Conservation (phyloP, 2,113 vertebrate genomes). For the Tychaedon coryphoeus region DNA sequence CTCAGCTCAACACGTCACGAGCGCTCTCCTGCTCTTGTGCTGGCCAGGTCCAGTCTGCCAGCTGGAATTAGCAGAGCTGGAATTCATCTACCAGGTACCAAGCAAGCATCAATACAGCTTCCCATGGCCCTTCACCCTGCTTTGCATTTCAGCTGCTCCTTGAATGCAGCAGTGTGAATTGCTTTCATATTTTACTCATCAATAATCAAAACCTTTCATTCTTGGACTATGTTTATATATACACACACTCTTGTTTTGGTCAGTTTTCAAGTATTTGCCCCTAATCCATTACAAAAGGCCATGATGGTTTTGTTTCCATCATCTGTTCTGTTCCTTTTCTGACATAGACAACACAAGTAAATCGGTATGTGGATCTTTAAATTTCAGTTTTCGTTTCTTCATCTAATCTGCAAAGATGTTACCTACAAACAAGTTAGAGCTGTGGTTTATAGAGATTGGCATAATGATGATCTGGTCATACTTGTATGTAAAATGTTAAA, state of each 20-base stretch:
- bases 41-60: constrained; percentile 19
- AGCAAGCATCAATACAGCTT: neutral
- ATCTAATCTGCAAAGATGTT: neutral
- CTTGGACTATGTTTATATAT: neutral
- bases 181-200: neutral
- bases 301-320: neutral
- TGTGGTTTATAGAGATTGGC: neutral
- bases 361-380: rapidly evolving
- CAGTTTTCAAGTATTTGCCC: neutral
- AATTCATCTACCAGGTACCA: constrained; percentile 36
- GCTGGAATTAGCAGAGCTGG: constrained; percentile 7
- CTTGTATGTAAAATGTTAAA: neutral
- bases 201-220: neutral
- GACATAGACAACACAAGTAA: rapidly evolving
- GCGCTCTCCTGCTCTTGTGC: neutral
- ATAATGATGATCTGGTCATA: neutral
- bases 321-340: neutral
- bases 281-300: neutral
- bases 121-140: neutral
- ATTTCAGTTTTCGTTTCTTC: neutral
- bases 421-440: neutral
- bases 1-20: neutral
- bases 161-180: neutral
- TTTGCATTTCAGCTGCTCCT: neutral
- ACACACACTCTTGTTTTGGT: neutral